Conservation (phyloP, 2,888 invertebrate genomes). For the Neria commutata region DNA sequence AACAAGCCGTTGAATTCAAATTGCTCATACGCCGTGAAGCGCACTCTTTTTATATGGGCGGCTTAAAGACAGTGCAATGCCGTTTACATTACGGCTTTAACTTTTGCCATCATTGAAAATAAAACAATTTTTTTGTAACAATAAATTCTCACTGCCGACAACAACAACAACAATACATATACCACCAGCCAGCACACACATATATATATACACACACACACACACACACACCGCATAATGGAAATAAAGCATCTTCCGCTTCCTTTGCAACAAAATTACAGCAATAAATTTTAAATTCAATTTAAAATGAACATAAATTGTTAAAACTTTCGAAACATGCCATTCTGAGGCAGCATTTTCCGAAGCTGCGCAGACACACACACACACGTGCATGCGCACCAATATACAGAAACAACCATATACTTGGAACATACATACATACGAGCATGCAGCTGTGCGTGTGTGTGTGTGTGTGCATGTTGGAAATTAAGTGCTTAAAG, state of each 20-base stretch:
- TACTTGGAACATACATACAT: constrained; percentile 1
- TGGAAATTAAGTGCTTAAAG: constrained; percentile 52
- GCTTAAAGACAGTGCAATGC: too few species aligned
- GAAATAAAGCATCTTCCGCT: neutral
- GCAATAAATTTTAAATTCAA: constrained; percentile 62
- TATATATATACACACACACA: constrained; percentile 22
- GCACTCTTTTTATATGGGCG: too few species aligned
- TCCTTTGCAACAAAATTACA: constrained; percentile 44
- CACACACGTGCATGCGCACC: constrained; percentile 6
- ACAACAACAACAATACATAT: neutral
- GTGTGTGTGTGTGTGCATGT: constrained; percentile 28
- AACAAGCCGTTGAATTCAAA: too few species aligned
- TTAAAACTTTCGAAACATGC: constrained; percentile 61
- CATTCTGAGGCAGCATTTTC: constrained; percentile 60
- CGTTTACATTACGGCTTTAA: too few species aligned
- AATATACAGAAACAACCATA: neutral
- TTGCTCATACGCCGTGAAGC: too few species aligned
- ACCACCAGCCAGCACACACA: neutral
- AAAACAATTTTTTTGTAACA: too few species aligned
- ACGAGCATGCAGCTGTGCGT: neutral
- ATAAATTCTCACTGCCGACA: too few species aligned
- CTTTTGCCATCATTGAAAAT: too few species aligned
- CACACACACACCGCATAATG: constrained; percentile 2
- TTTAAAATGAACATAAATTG: constrained; percentile 62
- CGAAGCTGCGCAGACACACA: constrained; percentile 46